A percentile compares a stretch with the other conserved stretches of the same genome.
Conservation (phyloP, 2,888 invertebrate species). For the Dorcus hopei region DNA sequence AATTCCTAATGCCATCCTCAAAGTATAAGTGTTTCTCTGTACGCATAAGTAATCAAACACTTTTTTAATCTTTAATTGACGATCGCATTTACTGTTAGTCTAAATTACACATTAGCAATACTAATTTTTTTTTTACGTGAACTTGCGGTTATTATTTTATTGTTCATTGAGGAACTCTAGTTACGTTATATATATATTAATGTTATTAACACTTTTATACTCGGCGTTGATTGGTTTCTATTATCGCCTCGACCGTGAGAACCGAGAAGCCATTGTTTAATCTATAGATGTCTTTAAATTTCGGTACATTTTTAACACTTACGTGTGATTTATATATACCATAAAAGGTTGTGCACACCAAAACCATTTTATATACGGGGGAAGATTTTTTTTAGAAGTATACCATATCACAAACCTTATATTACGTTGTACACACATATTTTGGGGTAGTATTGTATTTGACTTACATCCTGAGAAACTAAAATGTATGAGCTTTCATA, state of each 20-base stretch:
- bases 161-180: constrained; percentile 7
- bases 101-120: background rate
- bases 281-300: constrained; percentile 34
- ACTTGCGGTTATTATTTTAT: background rate
- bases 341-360: background rate
- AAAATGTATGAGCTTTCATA: too few species aligned
- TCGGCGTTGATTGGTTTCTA: constrained; percentile 25
- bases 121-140: background rate
- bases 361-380: background rate
- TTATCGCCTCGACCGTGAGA: constrained; percentile 39
- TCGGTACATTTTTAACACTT: constrained; percentile 40
- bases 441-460: background rate
- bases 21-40: background rate
- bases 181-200: constrained; percentile 7
- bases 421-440: too few species aligned
- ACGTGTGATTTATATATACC: constrained; percentile 37
- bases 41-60: background rate
- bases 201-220: constrained; percentile 21
- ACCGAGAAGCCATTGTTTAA: constrained; percentile 32
- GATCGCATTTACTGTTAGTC: background rate
- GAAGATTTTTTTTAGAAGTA: background rate
- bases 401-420: background rate
- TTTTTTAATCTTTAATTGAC: background rate
- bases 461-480: background rate
- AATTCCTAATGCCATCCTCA: background rate